Evolutionary conservation across 2,888 invertebrate genomes (phyloP).

Genomic region (Pilophorus perplexus): DNA sequence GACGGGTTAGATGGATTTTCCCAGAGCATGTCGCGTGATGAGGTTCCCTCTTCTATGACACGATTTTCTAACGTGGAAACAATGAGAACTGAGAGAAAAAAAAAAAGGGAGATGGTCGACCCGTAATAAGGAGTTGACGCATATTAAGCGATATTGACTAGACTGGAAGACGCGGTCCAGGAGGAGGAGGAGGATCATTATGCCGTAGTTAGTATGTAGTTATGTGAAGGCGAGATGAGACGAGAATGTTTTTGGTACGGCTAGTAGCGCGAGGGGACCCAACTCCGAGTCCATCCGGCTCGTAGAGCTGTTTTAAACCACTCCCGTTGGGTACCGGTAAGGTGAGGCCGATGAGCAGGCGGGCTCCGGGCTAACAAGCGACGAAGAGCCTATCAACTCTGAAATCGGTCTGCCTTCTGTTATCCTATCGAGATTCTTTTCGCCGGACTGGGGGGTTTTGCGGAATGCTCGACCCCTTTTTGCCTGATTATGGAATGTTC

Average conservation of each 20-base stretch:
- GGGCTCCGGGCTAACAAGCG: constrained; percentile 35
- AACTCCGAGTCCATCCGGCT: constrained; percentile 37
- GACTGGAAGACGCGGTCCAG: constrained; percentile 7
- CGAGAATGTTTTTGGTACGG: constrained; percentile 40
- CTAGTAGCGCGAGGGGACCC: constrained; percentile 37
- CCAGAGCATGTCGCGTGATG: too few species aligned
- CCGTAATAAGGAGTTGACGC: constrained; percentile 23
- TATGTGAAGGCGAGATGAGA: constrained; percentile 36
- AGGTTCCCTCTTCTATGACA: too few species aligned
- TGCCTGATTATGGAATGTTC: constrained; percentile 2
- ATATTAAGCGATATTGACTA: constrained; percentile 24
- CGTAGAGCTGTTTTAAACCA: constrained; percentile 36
- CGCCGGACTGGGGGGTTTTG: too few species aligned
- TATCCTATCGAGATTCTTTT: too few species aligned
- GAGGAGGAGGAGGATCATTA: constrained; percentile 29
- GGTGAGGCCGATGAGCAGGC: constrained; percentile 26
- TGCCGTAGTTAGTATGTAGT: constrained; percentile 42
- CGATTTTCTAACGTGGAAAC: neutral
- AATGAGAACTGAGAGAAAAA: neutral
- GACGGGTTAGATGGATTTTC: too few species aligned
- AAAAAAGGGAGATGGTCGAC: neutral
- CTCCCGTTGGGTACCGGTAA: constrained; percentile 32
- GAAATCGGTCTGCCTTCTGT: constrained; percentile 26
- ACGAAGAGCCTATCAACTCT: constrained; percentile 30
- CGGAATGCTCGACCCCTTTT: too few species aligned